These are phyloP conservation scores for Triplophysa dalaica DNA, from an alignment of 2,113 vertebrate genomes.

Conservation along the genomic window DNA sequence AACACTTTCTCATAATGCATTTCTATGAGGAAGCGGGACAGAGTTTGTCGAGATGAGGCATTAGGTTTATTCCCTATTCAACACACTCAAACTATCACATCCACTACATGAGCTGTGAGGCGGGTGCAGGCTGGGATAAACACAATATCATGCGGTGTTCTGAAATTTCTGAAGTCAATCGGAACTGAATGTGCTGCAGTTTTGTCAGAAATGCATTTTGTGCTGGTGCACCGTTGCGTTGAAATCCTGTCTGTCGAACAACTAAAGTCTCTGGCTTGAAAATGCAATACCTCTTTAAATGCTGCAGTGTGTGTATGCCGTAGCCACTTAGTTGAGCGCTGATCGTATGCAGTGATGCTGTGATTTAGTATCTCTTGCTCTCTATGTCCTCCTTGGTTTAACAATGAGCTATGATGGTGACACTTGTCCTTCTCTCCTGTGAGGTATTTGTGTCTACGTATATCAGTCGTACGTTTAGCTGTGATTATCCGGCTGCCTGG, in stretches of 20 bases:
- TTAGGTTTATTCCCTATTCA: neutral
- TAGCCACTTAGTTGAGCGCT: conserved; percentile 38
- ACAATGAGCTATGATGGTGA: conserved; percentile 46
- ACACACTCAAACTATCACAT: neutral
- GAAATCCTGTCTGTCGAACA: conserved; percentile 33
- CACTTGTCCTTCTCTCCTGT: conserved; percentile 22
- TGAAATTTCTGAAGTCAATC: conserved; percentile 31
- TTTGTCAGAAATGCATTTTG: conserved; percentile 35
- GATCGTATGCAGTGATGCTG: conserved; percentile 39
- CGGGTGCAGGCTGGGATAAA: neutral
- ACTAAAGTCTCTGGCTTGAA: conserved; percentile 19
- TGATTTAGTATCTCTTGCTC: conserved; percentile 37
- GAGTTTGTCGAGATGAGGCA: neutral
- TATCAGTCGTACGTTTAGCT: conserved; percentile 18
- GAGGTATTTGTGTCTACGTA: neutral
- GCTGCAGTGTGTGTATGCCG: conserved; percentile 41
- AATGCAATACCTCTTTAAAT: conserved; percentile 19
- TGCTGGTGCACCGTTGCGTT: conserved; percentile 49
- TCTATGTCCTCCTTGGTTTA: conserved; percentile 17
- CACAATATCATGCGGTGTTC: conserved; percentile 7
- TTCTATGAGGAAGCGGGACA: neutral
- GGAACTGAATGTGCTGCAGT: conserved; percentile 30
- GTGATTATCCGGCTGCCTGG: conserved; percentile 29
- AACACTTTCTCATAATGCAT: conserved; percentile 10
- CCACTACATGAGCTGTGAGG: neutral